These are phyloP conservation scores for Baccha elongata DNA, from an alignment of 2,888 invertebrate genomes.

Conservation along the genomic window DNA sequence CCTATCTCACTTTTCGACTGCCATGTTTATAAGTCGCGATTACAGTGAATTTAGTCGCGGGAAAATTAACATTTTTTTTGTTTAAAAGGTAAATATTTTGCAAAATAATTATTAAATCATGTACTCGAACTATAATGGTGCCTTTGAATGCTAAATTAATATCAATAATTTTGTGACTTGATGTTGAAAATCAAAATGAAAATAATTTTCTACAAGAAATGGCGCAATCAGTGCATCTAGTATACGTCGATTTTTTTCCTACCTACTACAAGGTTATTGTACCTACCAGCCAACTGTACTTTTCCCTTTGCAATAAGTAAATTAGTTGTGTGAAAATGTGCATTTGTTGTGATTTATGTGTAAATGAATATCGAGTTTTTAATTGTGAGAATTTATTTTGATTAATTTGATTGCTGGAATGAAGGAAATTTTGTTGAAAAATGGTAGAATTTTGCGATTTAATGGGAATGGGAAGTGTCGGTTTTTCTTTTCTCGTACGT, in stretches of 20 bases:
- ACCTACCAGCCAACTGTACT: conserved; percentile 68
- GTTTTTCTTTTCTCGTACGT: conserved; percentile 61
- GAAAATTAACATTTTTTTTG: conserved; percentile 76
- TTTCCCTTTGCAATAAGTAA: conserved; percentile 33
- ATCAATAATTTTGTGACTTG: conserved; percentile 25
- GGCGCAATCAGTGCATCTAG: conserved; percentile 73
- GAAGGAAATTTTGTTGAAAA: conserved; percentile 43
- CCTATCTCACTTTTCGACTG: conserved; percentile 75
- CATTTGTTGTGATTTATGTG: background rate
- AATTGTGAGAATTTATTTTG: conserved; percentile 15
- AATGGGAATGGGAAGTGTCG: conserved; percentile 36
- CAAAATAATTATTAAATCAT: conserved; percentile 50
- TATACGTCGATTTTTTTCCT: conserved; percentile 60
- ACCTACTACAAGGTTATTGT: conserved; percentile 76
- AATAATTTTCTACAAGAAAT: conserved; percentile 55
- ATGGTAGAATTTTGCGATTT: conserved; percentile 6
- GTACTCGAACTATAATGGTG: conserved; percentile 28
- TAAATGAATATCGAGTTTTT: conserved; percentile 10
- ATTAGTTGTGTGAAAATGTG: conserved; percentile 10
- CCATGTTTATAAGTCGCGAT: conserved; percentile 77
- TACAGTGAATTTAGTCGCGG: conserved; percentile 76
- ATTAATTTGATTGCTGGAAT: background rate
- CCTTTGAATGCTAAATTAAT: conserved; percentile 26
- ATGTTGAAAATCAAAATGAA: conserved; percentile 37
- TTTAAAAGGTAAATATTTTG: conserved; percentile 77